Evolutionary conservation across 2,113 vertebrate genomes (phyloP).

Genomic region (Ptychochromis oligacanthus): DNA sequence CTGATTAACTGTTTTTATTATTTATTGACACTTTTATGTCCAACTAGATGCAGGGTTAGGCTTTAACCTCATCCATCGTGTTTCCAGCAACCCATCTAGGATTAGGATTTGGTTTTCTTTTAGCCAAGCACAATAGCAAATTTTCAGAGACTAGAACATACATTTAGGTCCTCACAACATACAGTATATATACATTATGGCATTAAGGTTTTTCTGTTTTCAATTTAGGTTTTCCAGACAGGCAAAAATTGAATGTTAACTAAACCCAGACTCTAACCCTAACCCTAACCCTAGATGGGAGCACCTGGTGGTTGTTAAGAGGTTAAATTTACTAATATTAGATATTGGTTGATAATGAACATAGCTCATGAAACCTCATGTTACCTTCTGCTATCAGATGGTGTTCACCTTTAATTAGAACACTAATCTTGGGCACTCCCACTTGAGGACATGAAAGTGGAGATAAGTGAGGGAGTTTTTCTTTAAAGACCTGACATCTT

Average conservation of each 20-base stretch:
- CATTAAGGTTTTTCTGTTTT: neutral
- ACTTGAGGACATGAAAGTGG: constrained; percentile 21
- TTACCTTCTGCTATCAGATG: neutral
- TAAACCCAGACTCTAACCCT: neutral
- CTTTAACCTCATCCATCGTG: neutral
- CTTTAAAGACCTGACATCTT: constrained; percentile 38
- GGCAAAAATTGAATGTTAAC: neutral
- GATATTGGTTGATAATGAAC: neutral
- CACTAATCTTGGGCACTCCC: constrained; percentile 45
- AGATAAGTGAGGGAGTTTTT: constrained; percentile 44
- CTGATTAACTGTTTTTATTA: too few relatives aligned
- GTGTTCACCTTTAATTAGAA: constrained; percentile 43
- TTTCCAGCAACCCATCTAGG: neutral
- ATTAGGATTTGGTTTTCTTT: fast-evolving
- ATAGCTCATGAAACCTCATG: neutral
- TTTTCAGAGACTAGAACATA: neutral
- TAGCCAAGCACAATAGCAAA: neutral
- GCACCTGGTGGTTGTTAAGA: neutral
- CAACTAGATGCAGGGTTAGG: neutral
- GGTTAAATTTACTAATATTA: neutral
- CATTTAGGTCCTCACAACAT: too few relatives aligned
- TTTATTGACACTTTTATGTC: neutral
- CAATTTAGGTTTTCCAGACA: neutral
- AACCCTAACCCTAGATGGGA: neutral
- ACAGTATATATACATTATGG: too few relatives aligned